Evolutionary conservation across 2,797 vertebrate genomes (phyloP), one percentile per base, ranked within the genome.

Genomic region (Antrozous pallidus): DNA sequence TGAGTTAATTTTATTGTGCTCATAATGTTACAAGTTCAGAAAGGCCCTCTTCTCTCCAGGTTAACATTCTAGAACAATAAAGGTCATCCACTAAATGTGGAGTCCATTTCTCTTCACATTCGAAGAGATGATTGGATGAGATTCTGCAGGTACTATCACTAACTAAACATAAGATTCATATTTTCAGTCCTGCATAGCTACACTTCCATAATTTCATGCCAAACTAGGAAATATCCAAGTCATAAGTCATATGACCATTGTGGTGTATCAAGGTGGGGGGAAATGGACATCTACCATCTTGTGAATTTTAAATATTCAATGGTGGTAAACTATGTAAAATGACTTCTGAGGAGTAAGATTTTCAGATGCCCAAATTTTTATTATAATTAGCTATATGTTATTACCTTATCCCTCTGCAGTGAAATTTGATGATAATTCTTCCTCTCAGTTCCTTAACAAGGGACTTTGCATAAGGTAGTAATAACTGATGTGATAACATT

Each of bases 1-100:
- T 89, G 1, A 61, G n/a, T 83, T 94, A 93, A 75, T 67, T 95
- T 47, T 33, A 47, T 91, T 89, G 56, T 88, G 49, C 24, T 75
- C 28, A 56, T 26, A 58, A 51, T 45, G 12, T 31, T 92, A 67
- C 14, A 94, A 82, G 20, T 61, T 88, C 36, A 71, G 83, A 86
- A 82, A 93, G 31, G 28, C 82, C 92, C 63, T 61, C 51, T 85
- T 92, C 45, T 6, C 11, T 61, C 10, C 10, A 51, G 49, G 6
- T 51, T 78, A 93, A 71, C 8, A 63, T 74, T 71, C 75, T 93
- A 89, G 88, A 94, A 49, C 61, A 11, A 28, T 51, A 69, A 93
- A 75, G 45, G 28, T 36, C 18, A 11, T 67, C 40, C 31, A 45
- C 78, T 92, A 71, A 88, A 91, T 78, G 38, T 49, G 80, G 16